Evolutionary conservation across 2,113 vertebrate genomes (phyloP), one percentile per base, ranked within the genome.

Genomic region (Menura novaehollandiae): DNA sequence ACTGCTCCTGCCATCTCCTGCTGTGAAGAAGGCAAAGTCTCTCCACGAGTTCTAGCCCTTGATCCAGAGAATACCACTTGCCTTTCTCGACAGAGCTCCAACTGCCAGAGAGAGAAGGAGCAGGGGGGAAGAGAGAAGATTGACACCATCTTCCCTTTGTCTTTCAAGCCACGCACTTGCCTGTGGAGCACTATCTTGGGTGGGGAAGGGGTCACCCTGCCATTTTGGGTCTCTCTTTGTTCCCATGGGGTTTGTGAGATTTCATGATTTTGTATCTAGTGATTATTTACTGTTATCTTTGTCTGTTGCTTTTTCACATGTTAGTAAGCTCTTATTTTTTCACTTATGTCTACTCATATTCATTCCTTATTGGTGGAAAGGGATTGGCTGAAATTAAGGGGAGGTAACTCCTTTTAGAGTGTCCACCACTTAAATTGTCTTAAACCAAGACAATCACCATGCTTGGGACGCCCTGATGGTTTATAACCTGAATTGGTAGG

Each of bases 231-330:
- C 18, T 49, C 35, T 15, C 20, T 41, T 46, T n/a, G 66, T 35
- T 13, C 10, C 24, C 10, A 1, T 14, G 8, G 13, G 24, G 5
- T 35, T 67, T 49, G 52, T 58, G 15, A 58, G 20, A 51, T 43
- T 35, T 43, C 41, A 15, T 2, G 20, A 58, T 41, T n/a, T n/a
- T 51, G 8, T 35, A 43, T 67, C 35, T 16, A 58, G 11, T 17
- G 20, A 43, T 58, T 41, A 66, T 35, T 41, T 58, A 30, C 11
- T 35, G 24, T 2, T 0, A 1, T 26, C 49, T 43, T 43, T 66
- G 1, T 13, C 30, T 0, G 1, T 49, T 43, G 10, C 8, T 41
- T 1, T n/a, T 66, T n/a, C 0, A 0, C 8, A 41, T 30, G 3
- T 30, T 16, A 43, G 20, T 7, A 3, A 58, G 30, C 20, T 56